A percentile compares a stretch with the other conserved stretches of the same genome.
Conservation (phyloP, 2,888 invertebrate species). For the Drosophila trichaetosa region DNA sequence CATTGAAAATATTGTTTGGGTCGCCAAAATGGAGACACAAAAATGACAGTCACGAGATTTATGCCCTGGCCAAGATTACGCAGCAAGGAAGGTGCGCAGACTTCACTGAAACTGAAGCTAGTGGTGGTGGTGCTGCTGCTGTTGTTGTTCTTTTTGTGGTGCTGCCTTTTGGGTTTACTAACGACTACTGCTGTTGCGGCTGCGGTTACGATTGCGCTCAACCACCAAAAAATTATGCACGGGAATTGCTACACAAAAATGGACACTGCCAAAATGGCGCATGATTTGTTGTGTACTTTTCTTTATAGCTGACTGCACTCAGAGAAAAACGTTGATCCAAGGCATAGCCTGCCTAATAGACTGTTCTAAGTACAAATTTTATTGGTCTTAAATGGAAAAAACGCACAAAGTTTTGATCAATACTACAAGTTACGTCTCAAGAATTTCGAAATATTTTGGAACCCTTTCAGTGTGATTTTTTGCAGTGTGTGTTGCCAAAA, state of each 20-base stretch:
- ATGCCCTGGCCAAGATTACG: conserved; percentile 80
- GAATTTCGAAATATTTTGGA: background rate
- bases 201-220: conserved; percentile 46
- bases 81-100: conserved; percentile 47
- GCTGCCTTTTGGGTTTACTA: conserved; percentile 42
- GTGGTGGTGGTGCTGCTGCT: conserved; percentile 5
- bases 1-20: conserved; percentile 82
- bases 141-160: conserved; percentile 8
- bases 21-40: conserved; percentile 83
- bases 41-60: conserved; percentile 83
- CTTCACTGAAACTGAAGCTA: conserved; percentile 18
- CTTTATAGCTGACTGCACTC: conserved; percentile 44
- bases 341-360: background rate
- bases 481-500: background rate
- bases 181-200: conserved; percentile 56
- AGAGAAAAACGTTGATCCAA: background rate
- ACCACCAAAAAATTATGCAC: conserved; percentile 74
- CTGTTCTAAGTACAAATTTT: background rate
- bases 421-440: background rate
- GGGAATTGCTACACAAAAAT: conserved; percentile 61
- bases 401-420: background rate
- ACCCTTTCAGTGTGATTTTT: background rate
- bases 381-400: background rate
- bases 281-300: conserved; percentile 79
- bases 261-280: conserved; percentile 73